Conservation (phyloP, 1,140 invertebrate genomes). For the Prorops nasuta region DNA sequence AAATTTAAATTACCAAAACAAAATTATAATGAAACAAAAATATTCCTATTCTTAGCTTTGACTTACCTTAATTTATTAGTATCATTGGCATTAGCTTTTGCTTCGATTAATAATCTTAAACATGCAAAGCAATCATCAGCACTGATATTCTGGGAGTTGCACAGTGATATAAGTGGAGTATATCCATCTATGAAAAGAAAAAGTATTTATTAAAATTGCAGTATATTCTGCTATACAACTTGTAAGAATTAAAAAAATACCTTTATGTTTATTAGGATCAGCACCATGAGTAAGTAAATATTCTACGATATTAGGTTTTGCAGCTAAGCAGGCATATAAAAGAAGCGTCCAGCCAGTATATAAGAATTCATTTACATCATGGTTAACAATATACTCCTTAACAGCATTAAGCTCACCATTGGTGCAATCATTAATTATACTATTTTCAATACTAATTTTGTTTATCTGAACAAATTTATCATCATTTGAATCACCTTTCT, state of each 20-base stretch:
- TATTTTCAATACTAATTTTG: too few relatives aligned
- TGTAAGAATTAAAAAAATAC: constrained; percentile 29
- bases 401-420: too few relatives aligned
- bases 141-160: constrained; percentile 21
- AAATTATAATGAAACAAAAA: constrained; percentile 4
- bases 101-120: constrained; percentile 34
- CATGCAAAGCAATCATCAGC: constrained; percentile 31
- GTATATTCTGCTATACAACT: constrained; percentile 25
- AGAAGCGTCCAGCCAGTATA: constrained; percentile 42
- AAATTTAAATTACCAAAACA: constrained; percentile 8
- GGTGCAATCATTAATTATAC: too few relatives aligned
- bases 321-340: constrained; percentile 40
- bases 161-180: constrained; percentile 58
- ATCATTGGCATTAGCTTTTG: constrained; percentile 39
- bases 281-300: constrained; percentile 40
- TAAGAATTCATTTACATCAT: constrained; percentile 36
- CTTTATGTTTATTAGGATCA: constrained; percentile 46
- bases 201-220: constrained; percentile 4
- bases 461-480: too few relatives aligned
- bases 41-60: too few relatives aligned
- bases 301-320: constrained; percentile 33
- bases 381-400: constrained; percentile 25
- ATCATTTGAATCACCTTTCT: too few relatives aligned
- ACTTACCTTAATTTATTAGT: constrained; percentile 32
- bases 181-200: constrained; percentile 54